Evolutionary conservation across 2,888 invertebrate genomes (phyloP).

Genomic region (Dichetophora obliterata): DNA sequence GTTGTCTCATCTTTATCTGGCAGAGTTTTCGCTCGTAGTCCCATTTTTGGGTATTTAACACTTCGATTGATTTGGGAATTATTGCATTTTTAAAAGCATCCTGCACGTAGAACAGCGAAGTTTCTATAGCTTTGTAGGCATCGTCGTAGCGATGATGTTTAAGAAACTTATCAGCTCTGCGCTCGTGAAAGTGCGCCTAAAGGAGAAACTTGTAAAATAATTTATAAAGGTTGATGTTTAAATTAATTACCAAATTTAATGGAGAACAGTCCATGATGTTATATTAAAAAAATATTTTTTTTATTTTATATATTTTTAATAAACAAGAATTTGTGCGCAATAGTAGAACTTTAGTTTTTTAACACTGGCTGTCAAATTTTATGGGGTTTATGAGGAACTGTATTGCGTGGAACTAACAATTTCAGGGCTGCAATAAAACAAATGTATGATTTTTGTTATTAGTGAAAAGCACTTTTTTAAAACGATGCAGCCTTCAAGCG

Average conservation of each 20-base stretch:
- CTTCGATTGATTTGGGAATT: slow-evolving; percentile 60
- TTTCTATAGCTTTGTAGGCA: slow-evolving; percentile 65
- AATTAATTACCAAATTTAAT: slow-evolving; percentile 61
- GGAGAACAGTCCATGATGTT: slow-evolving; percentile 64
- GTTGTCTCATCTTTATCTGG: slow-evolving; percentile 64
- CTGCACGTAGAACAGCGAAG: slow-evolving; percentile 62
- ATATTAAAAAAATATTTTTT: not conserved
- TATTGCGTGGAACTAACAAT: not conserved
- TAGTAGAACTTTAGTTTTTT: not conserved
- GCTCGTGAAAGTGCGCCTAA: slow-evolving; percentile 68
- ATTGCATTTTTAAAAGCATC: slow-evolving; percentile 63
- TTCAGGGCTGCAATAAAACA: not conserved
- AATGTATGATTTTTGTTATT: no score
- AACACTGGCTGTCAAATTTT: not conserved
- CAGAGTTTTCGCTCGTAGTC: slow-evolving; percentile 63
- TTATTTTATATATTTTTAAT: slow-evolving; percentile 40
- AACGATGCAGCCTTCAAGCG: no score
- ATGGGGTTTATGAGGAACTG: not conserved
- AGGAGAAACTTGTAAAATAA: not conserved
- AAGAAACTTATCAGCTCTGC: slow-evolving; percentile 65
- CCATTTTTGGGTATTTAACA: slow-evolving; percentile 63
- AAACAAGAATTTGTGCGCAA: slow-evolving; percentile 29
- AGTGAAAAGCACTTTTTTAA: no score
- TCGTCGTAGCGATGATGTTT: slow-evolving; percentile 65
- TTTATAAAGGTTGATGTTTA: not conserved